These are phyloP conservation scores for Ariopsis seemanni DNA, from an alignment of 2,113 vertebrate species.

Conservation along the genomic window DNA sequence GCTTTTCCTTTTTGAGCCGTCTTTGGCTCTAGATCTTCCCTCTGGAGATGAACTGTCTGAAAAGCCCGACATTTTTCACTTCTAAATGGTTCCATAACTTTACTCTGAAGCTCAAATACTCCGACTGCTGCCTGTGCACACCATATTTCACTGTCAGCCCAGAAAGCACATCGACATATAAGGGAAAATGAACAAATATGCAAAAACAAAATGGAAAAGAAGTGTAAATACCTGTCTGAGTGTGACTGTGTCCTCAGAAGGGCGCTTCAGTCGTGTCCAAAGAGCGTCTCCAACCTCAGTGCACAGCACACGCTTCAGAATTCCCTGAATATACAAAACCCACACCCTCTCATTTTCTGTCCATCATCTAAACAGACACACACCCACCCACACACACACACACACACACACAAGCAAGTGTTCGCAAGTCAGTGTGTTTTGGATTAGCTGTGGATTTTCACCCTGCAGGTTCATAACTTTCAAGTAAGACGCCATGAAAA, in stretches of 20 bases:
- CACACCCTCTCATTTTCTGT: constrained; percentile 41
- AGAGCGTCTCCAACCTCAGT: constrained; percentile 1
- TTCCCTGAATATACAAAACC: constrained; percentile 30
- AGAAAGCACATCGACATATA: not conserved
- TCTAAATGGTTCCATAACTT: not conserved
- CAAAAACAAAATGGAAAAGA: not conserved
- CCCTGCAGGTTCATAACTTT: not conserved
- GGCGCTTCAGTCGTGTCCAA: not conserved
- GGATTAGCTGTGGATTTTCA: not conserved
- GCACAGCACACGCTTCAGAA: constrained; percentile 6
- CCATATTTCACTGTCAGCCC: not conserved
- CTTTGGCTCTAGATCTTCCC: not conserved
- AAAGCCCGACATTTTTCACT: not conserved
- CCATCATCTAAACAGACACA: constrained; percentile 6
- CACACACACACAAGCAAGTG: constrained; percentile 34
- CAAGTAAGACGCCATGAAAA: not conserved
- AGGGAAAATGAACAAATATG: not conserved
- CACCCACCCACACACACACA: constrained; percentile 32
- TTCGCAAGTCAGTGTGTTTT: constrained; percentile 27
- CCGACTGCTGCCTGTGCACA: not conserved
- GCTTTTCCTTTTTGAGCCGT: not conserved
- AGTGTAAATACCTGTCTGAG: constrained; percentile 38
- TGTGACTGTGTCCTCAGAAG: constrained; percentile 9
- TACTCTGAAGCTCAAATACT: not conserved
- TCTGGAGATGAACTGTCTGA: not conserved